Evolutionary conservation across 2,113 vertebrate genomes (phyloP).

Genomic region (Motacilla tschutschensis): DNA sequence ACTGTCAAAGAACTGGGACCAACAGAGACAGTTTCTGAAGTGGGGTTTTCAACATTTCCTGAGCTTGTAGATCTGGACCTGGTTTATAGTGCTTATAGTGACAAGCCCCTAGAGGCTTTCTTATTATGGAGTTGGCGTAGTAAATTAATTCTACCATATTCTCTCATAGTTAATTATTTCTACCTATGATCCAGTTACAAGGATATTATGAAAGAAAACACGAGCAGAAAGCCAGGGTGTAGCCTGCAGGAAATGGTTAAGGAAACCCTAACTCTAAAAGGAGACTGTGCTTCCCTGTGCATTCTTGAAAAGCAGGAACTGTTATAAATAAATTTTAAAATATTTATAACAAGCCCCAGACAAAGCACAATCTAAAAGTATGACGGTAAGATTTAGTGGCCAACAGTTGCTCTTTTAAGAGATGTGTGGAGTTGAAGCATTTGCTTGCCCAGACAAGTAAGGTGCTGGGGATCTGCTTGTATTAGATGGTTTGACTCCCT

Average conservation of each 20-base stretch:
- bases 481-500: background rate
- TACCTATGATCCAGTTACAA: background rate
- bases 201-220: background rate
- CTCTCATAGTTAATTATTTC: background rate
- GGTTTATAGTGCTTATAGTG: background rate
- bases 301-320: background rate
- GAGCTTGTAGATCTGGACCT: background rate
- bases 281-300: background rate
- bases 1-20: background rate
- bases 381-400: background rate
- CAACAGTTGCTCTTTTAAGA: background rate
- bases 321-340: background rate
- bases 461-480: background rate
- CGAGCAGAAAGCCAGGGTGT: background rate
- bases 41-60: background rate
- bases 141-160: background rate
- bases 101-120: background rate
- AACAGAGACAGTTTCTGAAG: background rate
- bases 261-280: fast-evolving
- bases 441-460: constrained; percentile 42
- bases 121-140: background rate
- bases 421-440: background rate
- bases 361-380: background rate
- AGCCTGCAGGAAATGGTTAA: background rate
- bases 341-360: background rate